Conservation (phyloP, 2,113 vertebrate species). For the Theropithecus gelada region DNA sequence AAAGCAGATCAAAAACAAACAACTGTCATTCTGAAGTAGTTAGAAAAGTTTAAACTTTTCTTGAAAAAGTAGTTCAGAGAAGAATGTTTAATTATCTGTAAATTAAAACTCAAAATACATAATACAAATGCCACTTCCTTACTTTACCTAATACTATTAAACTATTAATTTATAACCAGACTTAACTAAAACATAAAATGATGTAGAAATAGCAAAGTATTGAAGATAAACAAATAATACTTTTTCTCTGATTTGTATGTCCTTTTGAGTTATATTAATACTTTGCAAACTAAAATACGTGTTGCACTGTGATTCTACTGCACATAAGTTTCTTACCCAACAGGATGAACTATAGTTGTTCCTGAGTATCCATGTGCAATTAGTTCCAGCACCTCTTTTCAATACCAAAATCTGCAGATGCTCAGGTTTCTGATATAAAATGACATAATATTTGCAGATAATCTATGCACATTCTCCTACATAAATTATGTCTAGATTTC, state of each 20-base stretch:
- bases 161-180: not conserved
- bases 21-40: not conserved
- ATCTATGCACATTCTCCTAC: not conserved
- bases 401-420: not conserved
- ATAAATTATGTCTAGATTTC: not conserved
- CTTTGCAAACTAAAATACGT: not conserved
- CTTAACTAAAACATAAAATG: not conserved
- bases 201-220: not conserved
- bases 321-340: not conserved
- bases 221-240: not conserved
- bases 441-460: not conserved
- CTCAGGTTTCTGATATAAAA: not conserved
- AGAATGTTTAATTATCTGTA: not conserved
- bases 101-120: constrained; percentile 10
- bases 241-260: not conserved
- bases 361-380: not conserved
- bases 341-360: not conserved
- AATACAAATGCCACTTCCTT: not conserved
- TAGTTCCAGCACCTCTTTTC: not conserved
- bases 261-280: not conserved
- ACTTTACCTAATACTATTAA: not conserved
- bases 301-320: not conserved
- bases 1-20: not conserved
- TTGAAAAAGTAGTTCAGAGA: not conserved
- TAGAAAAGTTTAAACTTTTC: not conserved